Evolutionary conservation across 2,113 vertebrate genomes (phyloP), one percentile per base, ranked within the genome.

Genomic region (Gopherus evgoodei): DNA sequence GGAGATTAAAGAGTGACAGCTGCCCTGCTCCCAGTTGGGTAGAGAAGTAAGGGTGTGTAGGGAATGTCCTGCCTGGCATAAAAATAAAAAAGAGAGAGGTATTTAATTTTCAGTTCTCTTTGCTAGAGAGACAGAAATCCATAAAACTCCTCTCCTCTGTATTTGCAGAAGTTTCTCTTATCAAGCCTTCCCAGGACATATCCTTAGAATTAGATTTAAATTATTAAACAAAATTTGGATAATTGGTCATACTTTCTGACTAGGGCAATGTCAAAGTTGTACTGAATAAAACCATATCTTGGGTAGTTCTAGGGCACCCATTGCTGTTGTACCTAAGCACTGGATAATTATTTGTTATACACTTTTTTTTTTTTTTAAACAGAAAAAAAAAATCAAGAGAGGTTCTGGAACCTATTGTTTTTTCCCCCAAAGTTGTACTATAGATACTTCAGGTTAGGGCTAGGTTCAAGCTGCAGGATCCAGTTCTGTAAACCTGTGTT

Each of bases 21-120:
- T 99, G 99, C 9, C 99, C 99, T 9, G 99, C 98, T 4, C 99
- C 99, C 65, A 99, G 98, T 96, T 99, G 99, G 1, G 99, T 96
- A 54, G 99, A 99, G 98, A 99, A 99, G 96, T 99, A 99, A 81
- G 99, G 99, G 93, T 99, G 99, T 0, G 99, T 99, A 87, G 99
- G 99, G 96, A 99, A 99, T 4, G 99, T 99, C 97, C 99, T 98
- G 92, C 99, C 99, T 99, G 95, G 79, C 38, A 54, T 9, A 94
- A 90, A 75, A 88, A 97, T 80, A 91, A 62, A 91, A 62, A 88
- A 62, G 6, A 88, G 21, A 49, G 85, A 69, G 31, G 27, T 12
- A 47, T 72, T 50, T 25, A 88, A 1, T 90, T 47, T 27, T 84
- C 4, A 22, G 17, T 49, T 93, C 44, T 56, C 2, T 62, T 47